Conservation (phyloP, 2,797 vertebrate genomes). For the Pterois miles region DNA sequence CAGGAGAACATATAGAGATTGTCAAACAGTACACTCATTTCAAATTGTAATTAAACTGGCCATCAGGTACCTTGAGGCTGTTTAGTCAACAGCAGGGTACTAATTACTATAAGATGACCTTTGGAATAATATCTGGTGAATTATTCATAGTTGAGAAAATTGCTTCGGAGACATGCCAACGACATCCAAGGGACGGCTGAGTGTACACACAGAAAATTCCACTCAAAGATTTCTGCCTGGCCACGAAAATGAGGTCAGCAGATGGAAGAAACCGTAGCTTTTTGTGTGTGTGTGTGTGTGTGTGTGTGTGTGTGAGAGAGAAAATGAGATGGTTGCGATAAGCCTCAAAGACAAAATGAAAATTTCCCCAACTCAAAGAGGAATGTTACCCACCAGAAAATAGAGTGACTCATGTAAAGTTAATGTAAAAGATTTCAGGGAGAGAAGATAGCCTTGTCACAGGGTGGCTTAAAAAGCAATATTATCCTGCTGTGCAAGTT, state of each 20-base stretch:
- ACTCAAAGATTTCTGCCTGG: conserved; percentile 58
- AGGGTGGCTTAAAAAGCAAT: conserved; percentile 25
- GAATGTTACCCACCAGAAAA: conserved; percentile 18
- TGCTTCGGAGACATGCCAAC: conserved; percentile 82
- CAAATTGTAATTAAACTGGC: conserved; percentile 91
- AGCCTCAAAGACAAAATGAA: conserved; percentile 31
- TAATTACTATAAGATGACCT: conserved; percentile 92
- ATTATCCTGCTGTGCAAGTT: conserved; percentile 30
- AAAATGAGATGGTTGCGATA: conserved; percentile 44
- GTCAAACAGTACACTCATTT: conserved; percentile 88
- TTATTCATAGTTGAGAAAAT: conserved; percentile 88
- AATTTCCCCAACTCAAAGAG: not conserved
- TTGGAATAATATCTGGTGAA: conserved; percentile 90
- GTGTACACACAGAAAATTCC: conserved; percentile 60
- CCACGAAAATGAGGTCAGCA: conserved; percentile 66
- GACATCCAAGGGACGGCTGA: conserved; percentile 70
- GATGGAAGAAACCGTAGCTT: conserved; percentile 40
- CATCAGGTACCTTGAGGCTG: conserved; percentile 89
- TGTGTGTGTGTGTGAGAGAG: not conserved
- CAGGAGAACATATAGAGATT: conserved; percentile 86
- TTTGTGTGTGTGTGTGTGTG: not conserved
- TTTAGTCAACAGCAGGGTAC: conserved; percentile 90
- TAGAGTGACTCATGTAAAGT: conserved; percentile 27
- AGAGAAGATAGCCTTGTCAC: conserved; percentile 15
- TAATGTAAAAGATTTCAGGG: conserved; percentile 29